Conservation (phyloP, 2,797 vertebrate species). For the Phalanger gymnotis region DNA sequence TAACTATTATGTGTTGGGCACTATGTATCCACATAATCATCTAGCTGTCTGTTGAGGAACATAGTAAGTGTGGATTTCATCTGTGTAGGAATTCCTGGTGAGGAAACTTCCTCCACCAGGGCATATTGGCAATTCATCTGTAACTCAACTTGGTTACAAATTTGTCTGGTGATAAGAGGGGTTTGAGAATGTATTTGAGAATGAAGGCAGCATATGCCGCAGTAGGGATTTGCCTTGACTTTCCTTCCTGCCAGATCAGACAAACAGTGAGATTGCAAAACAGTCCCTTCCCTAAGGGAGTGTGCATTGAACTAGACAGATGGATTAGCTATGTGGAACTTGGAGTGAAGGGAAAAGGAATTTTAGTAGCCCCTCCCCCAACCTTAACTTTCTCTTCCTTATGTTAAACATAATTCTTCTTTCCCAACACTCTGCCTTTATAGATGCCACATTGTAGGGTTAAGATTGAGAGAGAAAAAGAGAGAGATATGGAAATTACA, state of each 20-base stretch:
- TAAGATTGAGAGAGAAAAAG: neutral
- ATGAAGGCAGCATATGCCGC: neutral
- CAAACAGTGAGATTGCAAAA: neutral
- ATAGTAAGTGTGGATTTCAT: neutral
- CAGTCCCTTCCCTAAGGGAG: neutral
- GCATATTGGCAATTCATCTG: neutral
- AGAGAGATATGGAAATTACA: neutral
- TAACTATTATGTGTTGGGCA: neutral
- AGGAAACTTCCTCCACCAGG: neutral
- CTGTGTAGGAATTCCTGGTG: neutral
- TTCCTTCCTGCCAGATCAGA: neutral
- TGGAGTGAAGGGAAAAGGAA: constrained; percentile 22
- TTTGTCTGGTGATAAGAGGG: neutral
- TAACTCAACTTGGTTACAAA: neutral
- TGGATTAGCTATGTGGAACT: neutral
- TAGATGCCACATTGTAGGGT: neutral
- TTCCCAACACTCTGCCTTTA: neutral
- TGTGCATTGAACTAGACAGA: neutral
- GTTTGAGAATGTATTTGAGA: neutral
- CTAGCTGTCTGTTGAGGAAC: neutral
- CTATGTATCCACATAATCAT: neutral
- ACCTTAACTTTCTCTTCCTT: constrained; percentile 11
- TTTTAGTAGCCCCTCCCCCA: too few species aligned
- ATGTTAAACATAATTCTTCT: neutral
- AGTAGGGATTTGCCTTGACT: neutral